Conservation (phyloP, 37 sponge, comb jelly and placozoan genomes). For the Theonella swinhoei region DNA sequence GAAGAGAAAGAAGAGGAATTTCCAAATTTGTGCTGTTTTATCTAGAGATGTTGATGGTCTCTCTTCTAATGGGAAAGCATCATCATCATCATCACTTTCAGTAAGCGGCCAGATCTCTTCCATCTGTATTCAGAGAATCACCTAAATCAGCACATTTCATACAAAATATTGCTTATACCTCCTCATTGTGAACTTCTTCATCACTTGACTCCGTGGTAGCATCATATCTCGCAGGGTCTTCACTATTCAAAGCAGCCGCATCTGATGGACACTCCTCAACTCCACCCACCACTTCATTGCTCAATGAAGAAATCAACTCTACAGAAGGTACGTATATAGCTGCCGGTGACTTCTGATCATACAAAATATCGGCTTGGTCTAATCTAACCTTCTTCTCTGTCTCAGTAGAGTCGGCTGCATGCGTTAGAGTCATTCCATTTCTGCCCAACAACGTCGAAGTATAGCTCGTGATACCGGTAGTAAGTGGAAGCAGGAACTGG, state of each 20-base stretch:
- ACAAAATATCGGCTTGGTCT: background rate
- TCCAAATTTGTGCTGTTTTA: conserved; percentile 19
- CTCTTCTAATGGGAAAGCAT: background rate
- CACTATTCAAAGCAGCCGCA: background rate
- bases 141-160: background rate
- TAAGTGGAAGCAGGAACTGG: background rate
- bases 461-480: background rate
- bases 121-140: background rate
- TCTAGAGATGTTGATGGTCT: background rate
- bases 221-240: background rate
- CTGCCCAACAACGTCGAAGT: background rate
- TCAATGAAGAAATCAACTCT: background rate
- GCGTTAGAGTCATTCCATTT: background rate
- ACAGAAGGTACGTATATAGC: background rate
- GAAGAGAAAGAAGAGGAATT: conserved; percentile 36
- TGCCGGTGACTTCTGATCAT: background rate
- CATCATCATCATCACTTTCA: background rate
- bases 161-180: background rate
- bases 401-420: background rate
- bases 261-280: background rate
- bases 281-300: background rate
- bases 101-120: background rate
- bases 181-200: background rate
- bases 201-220: background rate
- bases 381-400: background rate